phyloP scores from a whole-genome alignment of 2,113 vertebrate species.

The Leuciscus idus region DNA sequence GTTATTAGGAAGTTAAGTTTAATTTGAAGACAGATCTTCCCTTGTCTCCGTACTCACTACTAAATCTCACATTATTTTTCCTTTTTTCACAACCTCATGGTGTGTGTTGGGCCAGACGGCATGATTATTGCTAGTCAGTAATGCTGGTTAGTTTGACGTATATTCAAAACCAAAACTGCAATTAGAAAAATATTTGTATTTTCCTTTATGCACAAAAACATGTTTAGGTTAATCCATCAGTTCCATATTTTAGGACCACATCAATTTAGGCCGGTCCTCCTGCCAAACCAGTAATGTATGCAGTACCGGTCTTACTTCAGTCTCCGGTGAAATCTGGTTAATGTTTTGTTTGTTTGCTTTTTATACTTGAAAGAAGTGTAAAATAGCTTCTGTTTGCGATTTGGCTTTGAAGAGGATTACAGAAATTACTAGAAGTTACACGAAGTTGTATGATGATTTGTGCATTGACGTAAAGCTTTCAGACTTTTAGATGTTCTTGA shows the following conservation, averaged over 20 bases:
- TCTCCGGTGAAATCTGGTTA: conserved; percentile 18
- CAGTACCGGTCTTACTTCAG: conserved; percentile 12
- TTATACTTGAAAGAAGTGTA: conserved; percentile 30
- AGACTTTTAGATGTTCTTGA: conserved; percentile 14
- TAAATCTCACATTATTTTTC: background rate
- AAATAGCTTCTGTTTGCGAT: conserved; percentile 22
- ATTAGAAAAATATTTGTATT: background rate
- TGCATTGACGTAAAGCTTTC: background rate
- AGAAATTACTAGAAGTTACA: background rate
- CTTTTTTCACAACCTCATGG: background rate
- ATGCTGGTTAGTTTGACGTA: background rate
- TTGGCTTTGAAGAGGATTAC: conserved; percentile 28
- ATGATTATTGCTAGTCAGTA: background rate
- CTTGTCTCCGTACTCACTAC: background rate
- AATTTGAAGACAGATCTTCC: background rate
- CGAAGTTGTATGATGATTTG: background rate
- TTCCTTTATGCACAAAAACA: conserved; percentile 29
- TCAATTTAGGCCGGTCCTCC: conserved; percentile 39
- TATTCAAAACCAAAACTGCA: conserved; percentile 1
- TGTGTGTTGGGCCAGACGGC: background rate
- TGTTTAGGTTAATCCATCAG: conserved; percentile 40
- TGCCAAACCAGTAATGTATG: conserved; percentile 33
- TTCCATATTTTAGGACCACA: conserved; percentile 33
- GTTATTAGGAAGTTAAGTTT: conserved; percentile 23
- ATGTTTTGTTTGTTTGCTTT: conserved; percentile 36